phyloP scores from a whole-genome alignment of 2,888 invertebrate species.

The Apocheima hispidaria region DNA sequence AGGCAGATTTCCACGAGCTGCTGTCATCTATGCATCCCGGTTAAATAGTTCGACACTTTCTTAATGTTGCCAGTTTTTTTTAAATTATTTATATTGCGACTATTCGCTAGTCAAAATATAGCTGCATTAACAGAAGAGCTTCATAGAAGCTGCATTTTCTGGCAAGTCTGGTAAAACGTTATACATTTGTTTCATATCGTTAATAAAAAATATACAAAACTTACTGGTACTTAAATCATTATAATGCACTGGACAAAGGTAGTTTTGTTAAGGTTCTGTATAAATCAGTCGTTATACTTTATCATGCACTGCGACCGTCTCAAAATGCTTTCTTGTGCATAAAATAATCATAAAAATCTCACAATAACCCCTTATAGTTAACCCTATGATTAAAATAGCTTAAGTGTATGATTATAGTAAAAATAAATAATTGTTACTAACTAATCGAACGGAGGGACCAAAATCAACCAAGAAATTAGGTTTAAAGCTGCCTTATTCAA shows the following conservation, averaged over 20 bases:
- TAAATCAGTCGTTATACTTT: slow-evolving; percentile 64
- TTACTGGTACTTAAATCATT: slow-evolving; percentile 75
- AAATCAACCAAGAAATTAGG: slow-evolving; percentile 52
- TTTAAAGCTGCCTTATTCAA: slow-evolving; percentile 58
- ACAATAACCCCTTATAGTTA: slow-evolving; percentile 60
- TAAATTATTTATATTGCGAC: not conserved
- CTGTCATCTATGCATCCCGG: not conserved
- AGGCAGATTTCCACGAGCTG: too few species aligned
- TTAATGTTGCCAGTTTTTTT: not conserved
- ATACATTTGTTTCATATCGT: slow-evolving; percentile 65
- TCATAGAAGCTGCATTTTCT: slow-evolving; percentile 78
- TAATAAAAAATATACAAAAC: slow-evolving; percentile 72
- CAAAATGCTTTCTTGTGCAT: slow-evolving; percentile 78
- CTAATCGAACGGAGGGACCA: slow-evolving; percentile 75
- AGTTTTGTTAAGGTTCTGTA: slow-evolving; percentile 66
- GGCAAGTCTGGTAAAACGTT: slow-evolving; percentile 70
- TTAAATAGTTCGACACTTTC: not conserved
- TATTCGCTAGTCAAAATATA: not conserved
- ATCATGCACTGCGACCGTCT: slow-evolving; percentile 57
- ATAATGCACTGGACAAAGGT: slow-evolving; percentile 81
- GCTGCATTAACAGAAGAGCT: slow-evolving; percentile 54
- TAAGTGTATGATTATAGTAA: slow-evolving; percentile 51
- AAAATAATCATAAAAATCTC: slow-evolving; percentile 65
- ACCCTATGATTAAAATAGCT: slow-evolving; percentile 46
- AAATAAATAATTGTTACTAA: slow-evolving; percentile 76